Percentiles rank a stretch among this genome's conserved stretches.
These are phyloP conservation scores for Protodeltote pygarga DNA, from an alignment of 2,888 invertebrate genomes.

Conservation along the genomic window DNA sequence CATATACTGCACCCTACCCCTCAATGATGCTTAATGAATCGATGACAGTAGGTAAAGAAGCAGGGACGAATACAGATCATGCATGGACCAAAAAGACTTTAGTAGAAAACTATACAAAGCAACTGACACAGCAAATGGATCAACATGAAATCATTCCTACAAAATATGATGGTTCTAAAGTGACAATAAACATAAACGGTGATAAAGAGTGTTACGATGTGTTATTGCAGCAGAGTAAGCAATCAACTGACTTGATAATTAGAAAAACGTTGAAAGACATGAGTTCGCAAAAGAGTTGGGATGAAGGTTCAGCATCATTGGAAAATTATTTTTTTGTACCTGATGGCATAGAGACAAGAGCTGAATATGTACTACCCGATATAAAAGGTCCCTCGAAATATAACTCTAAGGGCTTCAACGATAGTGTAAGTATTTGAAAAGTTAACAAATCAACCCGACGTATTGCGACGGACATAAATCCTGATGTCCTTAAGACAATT, in stretches of 20 bases:
- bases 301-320: slow-evolving; percentile 32
- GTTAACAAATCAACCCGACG: background rate
- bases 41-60: no score
- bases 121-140: slow-evolving; percentile 49
- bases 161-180: slow-evolving; percentile 58
- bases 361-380: no score
- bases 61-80: slow-evolving; percentile 56
- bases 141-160: slow-evolving; percentile 36
- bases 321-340: slow-evolving; percentile 49
- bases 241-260: slow-evolving; percentile 60
- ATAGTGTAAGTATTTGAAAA: slow-evolving; percentile 29
- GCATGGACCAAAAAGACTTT: slow-evolving; percentile 63
- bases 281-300: slow-evolving; percentile 27
- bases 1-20: background rate
- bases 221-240: slow-evolving; percentile 57
- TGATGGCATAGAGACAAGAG: no score
- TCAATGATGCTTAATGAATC: no score
- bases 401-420: slow-evolving; percentile 9
- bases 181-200: slow-evolving; percentile 69
- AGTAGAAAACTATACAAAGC: slow-evolving; percentile 64
- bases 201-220: slow-evolving; percentile 70
- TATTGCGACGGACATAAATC: background rate
- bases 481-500: no score
- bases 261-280: slow-evolving; percentile 59
- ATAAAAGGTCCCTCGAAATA: slow-evolving; percentile 1